Evolutionary conservation across 2,797 vertebrate genomes (phyloP), one percentile per base, ranked within the genome.

Genomic region (Anas capensis): DNA sequence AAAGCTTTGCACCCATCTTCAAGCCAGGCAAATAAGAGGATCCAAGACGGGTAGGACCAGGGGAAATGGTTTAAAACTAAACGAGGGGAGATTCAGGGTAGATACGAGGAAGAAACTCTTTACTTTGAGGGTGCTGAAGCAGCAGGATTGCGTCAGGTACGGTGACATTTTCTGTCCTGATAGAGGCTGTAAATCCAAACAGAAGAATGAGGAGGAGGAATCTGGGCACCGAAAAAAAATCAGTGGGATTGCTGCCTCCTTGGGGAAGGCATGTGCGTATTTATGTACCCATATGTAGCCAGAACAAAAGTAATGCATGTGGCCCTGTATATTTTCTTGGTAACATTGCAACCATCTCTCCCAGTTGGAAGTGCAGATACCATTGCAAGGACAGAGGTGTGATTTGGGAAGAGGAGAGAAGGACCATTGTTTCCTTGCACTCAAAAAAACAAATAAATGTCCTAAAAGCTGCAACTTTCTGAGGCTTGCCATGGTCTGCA

Each of bases 231-330:
- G 2, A 40, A 44, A 54, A 33, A 44, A 1, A 1, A 51, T n/a
- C 36, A 36, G 13, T 11, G 26, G 26, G 14, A 20, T 40, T 77
- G n/a, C 46, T 60, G n/a, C 4, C 1, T 26, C 15, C 33, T 14
- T 31, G 38, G 18, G n/a, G 11, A 24, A 53, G 38, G 33, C 0
- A 0, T 65, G 26, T 65, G 29, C 29, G n/a, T 60, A 38, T 68
- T 69, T 48, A 38, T 0, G 10, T 36, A 40, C 4, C 26, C 27
- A 1, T 5, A 31, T 48, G 20, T 68, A 6, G 11, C 62, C 38
- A 46, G 73, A 51, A 66, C 4, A 58, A 87, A 68, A 68, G 38
- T 36, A 16, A 77, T 77, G n/a, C 0, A 0, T 2, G 0, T 33
- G 3, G 5, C n/a, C 8, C 26, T 54, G 2, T n/a, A 4, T 54